Percentiles rank a stretch among this genome's conserved stretches.
Conservation (phyloP, 2,113 vertebrate genomes). For the Guaruba guarouba region DNA sequence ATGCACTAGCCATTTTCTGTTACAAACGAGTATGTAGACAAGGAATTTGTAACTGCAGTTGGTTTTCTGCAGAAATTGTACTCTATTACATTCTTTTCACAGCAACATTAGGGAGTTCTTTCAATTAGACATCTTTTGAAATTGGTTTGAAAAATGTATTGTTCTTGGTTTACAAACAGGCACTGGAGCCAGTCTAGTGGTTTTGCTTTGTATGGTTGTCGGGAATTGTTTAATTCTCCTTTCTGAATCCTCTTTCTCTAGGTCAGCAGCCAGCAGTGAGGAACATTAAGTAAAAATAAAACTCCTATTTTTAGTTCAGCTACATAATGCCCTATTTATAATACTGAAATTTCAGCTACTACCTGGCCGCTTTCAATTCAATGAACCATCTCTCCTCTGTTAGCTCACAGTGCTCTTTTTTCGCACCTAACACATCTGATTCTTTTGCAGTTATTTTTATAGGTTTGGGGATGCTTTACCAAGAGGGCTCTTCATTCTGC, state of each 20-base stretch:
- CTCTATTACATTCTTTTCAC: neutral
- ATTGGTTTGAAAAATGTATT: neutral
- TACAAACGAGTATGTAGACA: neutral
- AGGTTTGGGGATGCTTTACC: neutral
- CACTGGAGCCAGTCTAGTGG: neutral
- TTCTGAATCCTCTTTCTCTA: conserved; percentile 45
- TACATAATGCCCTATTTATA: conserved; percentile 65
- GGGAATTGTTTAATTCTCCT: conserved; percentile 37
- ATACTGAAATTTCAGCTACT: conserved; percentile 53
- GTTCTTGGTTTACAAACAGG: neutral
- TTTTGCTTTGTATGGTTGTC: neutral
- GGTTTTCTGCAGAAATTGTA: conserved; percentile 17
- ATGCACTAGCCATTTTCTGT: neutral
- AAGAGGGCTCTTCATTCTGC: neutral
- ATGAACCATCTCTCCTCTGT: neutral
- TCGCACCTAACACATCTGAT: neutral
- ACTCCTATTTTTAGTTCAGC: conserved; percentile 66
- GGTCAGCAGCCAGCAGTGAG: conserved; percentile 50
- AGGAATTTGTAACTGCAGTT: neutral
- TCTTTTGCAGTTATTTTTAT: neutral
- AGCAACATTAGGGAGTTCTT: conserved; percentile 2
- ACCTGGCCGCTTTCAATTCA: conserved; percentile 16
- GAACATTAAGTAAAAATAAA: conserved; percentile 69
- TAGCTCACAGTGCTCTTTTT: neutral
- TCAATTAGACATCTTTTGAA: neutral